A percentile compares a stretch with the other conserved stretches of the same genome.
These are phyloP conservation scores for Callimorpha dominula DNA, from an alignment of 2,888 invertebrate genomes.

Conservation along the genomic window DNA sequence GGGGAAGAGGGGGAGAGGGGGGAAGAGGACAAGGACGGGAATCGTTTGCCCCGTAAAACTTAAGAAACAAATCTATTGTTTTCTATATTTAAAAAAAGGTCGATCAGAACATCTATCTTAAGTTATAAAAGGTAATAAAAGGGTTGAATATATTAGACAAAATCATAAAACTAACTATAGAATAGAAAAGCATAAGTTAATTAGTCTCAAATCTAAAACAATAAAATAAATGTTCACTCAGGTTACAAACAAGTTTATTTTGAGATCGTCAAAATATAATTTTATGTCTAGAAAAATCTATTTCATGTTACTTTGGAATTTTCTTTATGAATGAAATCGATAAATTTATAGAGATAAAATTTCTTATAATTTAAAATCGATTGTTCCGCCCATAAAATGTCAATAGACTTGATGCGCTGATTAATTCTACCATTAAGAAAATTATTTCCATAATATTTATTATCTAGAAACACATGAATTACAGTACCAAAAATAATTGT, in stretches of 20 bases:
- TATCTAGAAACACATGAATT: not conserved
- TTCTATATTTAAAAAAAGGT: too few relatives aligned
- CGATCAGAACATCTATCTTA: too few relatives aligned
- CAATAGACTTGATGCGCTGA: not conserved
- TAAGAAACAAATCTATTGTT: too few relatives aligned
- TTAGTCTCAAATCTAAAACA: too few relatives aligned
- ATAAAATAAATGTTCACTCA: not conserved
- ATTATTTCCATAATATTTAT: too few relatives aligned
- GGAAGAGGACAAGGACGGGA: too few relatives aligned
- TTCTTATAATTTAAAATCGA: not conserved
- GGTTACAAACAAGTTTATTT: not conserved
- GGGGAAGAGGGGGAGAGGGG: too few relatives aligned
- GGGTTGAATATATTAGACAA: too few relatives aligned
- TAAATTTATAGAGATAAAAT: not conserved
- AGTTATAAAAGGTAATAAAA: too few relatives aligned
- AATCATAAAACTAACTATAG: too few relatives aligned
- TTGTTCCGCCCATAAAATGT: not conserved
- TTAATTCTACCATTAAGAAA: not conserved
- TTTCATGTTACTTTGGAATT: not conserved
- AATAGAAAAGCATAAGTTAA: too few relatives aligned
- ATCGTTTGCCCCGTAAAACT: too few relatives aligned
- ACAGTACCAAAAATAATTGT: not conserved
- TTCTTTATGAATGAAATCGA: not conserved
- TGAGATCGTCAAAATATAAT: not conserved
- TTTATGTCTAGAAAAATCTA: not conserved